Evolutionary conservation across 2,113 vertebrate species (phyloP), one percentile per base, ranked within the genome.

Genomic region (Thamnaconus septentrionalis): DNA sequence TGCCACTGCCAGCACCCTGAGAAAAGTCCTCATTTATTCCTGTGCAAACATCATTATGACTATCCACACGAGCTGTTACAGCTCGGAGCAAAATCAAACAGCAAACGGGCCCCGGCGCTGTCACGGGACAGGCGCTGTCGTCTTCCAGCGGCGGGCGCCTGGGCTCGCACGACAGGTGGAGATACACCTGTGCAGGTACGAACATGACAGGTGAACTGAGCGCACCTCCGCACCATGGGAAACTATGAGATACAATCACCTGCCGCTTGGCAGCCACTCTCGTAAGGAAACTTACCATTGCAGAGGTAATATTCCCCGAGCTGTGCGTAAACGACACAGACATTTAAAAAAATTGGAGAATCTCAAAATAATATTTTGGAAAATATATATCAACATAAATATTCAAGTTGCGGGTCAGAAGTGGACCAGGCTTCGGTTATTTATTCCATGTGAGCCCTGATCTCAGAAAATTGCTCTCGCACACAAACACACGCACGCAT

Each of bases 131-230:
- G 51, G 44, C 12, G 49, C 64, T 51, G 73, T 79, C 18, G 18
- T 80, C 76, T 61, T 76, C 64, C 75, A 72, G 74, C 61, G 64
- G 69, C 76, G 66, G 64, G 63, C 68, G 70, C 78, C 69, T 66
- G 9, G 5, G 78, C 66, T 84, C 61, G 76, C 83, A 84, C 76
- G 68, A 78, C 91, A 93, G 91, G 92, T 92, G 91, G 78, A 89
- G 79, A 73, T 81, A 74, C 91, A 92, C 91, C 91, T 92, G 88
- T 85, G 68, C 91, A 80, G 81, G 89, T 89, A 87, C 18, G 69
- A 81, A 90, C 89, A 85, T 86, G 90, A 92, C 91, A 91, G 89
- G 84, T 90, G 89, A 85, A 83, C 41, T 6, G 18, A 73, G 76
- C 76, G 52, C 61, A 82, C 69, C 18, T 31, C 64, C 41, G 43